Conservation (phyloP, 2,888 invertebrate genomes). For the Latrodectus hesperus region DNA sequence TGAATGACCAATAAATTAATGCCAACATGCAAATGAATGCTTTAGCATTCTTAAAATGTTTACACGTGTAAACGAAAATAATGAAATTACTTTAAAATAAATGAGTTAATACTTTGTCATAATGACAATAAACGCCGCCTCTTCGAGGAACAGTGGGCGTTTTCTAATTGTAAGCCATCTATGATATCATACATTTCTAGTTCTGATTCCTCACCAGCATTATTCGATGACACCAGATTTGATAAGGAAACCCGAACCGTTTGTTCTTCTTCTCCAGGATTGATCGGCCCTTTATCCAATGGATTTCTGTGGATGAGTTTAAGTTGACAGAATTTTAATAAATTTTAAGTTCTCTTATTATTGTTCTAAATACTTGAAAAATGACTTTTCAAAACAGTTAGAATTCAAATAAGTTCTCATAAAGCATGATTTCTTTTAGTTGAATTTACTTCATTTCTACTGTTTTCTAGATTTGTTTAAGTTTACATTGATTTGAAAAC, state of each 20-base stretch:
- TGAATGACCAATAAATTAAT: conserved; percentile 27
- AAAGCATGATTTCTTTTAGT: no score
- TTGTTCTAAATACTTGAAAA: no score
- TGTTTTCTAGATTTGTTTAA: no score
- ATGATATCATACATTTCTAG: background rate
- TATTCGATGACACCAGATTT: background rate
- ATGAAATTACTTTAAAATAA: conserved; percentile 25
- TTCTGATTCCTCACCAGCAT: background rate
- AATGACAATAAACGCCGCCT: conserved; percentile 61
- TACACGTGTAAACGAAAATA: conserved; percentile 23
- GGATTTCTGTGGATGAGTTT: no score
- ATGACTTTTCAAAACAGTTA: no score
- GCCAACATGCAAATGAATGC: background rate
- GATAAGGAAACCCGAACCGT: background rate
- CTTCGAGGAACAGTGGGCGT: conserved; percentile 41
- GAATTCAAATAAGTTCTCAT: no score
- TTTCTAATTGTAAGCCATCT: conserved; percentile 16
- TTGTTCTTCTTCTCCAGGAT: no score
- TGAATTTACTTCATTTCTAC: no score
- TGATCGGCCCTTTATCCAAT: no score
- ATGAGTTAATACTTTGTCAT: conserved; percentile 59
- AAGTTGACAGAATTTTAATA: no score
- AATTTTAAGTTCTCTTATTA: no score
- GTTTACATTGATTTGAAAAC: no score
- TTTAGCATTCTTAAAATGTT: conserved; percentile 6